Evolutionary conservation across 2,113 vertebrate genomes (phyloP), one percentile per base, ranked within the genome.

Genomic region (Dicerorhinus sumatrensis): DNA sequence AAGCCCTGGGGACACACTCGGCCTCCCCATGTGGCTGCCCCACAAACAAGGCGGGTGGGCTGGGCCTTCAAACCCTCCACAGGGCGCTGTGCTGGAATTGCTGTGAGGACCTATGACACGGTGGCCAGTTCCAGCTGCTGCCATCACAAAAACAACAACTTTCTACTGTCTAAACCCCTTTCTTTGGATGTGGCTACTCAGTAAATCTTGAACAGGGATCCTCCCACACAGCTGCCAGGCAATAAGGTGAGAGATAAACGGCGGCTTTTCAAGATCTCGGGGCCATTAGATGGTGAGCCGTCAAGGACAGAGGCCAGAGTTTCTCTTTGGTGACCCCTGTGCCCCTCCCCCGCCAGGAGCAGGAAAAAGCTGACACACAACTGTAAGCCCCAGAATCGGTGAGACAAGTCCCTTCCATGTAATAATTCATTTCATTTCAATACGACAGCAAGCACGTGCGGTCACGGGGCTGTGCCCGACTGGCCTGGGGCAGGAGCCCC

Each of bases 111-210:
- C 51, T 54, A 12, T 54, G 51, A 54, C 51, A 14, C 14, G 51
- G 51, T 2, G 14, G 51, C 51, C 51, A 54, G 51, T 54, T 54
- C 51, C 51, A 54, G 51, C 51, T 54, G 51, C 51, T 54, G 51
- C 51, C 13, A 3, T 54, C 51, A 54, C 51, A 12, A 54, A 54
- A 54, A 2, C 3, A 54, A 12, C 51, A 13, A 54, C 51, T 54
- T 76, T 29, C n/a, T 36, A 69, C 36, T 31, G 2, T 77, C 83
- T 39, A 94, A 93, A 95, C 20, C 14, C 18, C 70, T 79, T 97
- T 96, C 97, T 94, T 98, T 86, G 88, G 63, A 65, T 2, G 11
- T 31, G 62, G 75, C 27, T 91, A 36, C 62, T 89, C 10, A 36
- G 97, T 72, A 67, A 89, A 67, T 89, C 90, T 5, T n/a, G 54